phyloP scores from a whole-genome alignment of 1,140 invertebrate species.

The Drosophila tropicalis region DNA sequence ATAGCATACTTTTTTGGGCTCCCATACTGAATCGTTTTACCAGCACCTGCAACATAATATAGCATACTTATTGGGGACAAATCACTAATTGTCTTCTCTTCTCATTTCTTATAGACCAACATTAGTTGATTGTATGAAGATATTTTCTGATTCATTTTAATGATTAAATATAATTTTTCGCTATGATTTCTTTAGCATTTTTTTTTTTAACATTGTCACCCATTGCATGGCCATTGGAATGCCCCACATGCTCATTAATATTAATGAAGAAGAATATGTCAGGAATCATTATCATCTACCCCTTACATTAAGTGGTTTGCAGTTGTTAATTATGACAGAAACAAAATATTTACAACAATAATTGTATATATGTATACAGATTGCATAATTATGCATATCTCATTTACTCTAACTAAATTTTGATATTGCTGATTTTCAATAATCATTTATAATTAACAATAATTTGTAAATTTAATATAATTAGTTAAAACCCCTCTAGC shows the following conservation, averaged over 20 bases:
- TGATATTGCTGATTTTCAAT: conserved; percentile 22
- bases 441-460: conserved; percentile 56
- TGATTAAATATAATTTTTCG: no score
- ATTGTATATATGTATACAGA: background rate
- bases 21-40: background rate
- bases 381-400: background rate
- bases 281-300: conserved; percentile 20
- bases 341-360: background rate
- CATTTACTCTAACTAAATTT: conserved; percentile 1
- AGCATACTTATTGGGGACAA: background rate
- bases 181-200: background rate
- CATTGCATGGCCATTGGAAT: background rate
- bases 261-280: conserved; percentile 21
- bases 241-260: conserved; percentile 27
- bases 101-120: no score
- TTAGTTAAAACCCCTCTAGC: background rate
- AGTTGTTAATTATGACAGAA: conserved; percentile 51
- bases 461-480: conserved; percentile 29
- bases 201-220: background rate
- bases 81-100: no score
- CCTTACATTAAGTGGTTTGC: conserved; percentile 34
- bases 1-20: background rate
- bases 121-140: no score
- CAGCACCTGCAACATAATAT: background rate
- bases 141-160: no score